A percentile compares a stretch with the other conserved stretches of the same genome.
phyloP scores from a whole-genome alignment of 2,797 vertebrate species.

The Sitta carolinensis region DNA sequence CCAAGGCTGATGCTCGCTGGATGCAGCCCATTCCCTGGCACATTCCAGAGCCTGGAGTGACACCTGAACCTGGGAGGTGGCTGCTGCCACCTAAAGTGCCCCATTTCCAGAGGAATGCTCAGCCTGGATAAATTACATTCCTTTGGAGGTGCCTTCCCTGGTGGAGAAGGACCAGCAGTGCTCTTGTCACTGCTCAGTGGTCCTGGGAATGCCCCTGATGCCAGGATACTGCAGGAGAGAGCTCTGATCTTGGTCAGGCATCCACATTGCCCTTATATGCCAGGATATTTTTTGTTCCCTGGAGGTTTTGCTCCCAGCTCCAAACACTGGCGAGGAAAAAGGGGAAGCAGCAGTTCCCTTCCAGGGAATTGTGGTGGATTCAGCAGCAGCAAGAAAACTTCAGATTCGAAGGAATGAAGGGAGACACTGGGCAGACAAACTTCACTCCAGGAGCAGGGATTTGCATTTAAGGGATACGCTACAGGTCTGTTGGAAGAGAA shows the following conservation, averaged over 20 bases:
- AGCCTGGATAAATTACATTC: neutral
- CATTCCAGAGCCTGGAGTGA: neutral
- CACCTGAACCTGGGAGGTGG: neutral
- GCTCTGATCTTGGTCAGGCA: slow-evolving; percentile 19
- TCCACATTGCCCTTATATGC: neutral
- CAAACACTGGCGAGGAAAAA: neutral
- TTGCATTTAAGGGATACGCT: neutral
- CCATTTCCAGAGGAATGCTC: neutral
- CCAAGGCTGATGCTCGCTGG: too few relatives aligned
- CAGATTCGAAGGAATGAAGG: neutral
- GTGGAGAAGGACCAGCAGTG: neutral
- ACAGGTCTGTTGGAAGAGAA: neutral
- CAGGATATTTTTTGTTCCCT: neutral
- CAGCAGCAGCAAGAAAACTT: neutral
- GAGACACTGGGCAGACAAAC: neutral
- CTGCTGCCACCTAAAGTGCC: neutral
- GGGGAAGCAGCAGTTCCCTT: neutral
- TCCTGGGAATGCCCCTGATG: neutral
- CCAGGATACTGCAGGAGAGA: neutral
- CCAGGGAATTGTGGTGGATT: neutral
- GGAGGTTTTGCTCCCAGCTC: neutral
- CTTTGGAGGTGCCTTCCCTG: neutral
- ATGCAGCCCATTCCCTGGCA: neutral
- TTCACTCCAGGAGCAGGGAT: neutral
- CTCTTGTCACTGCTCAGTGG: neutral